Evolutionary conservation across 2,797 vertebrate species (phyloP).

Genomic region (Alauda arvensis): DNA sequence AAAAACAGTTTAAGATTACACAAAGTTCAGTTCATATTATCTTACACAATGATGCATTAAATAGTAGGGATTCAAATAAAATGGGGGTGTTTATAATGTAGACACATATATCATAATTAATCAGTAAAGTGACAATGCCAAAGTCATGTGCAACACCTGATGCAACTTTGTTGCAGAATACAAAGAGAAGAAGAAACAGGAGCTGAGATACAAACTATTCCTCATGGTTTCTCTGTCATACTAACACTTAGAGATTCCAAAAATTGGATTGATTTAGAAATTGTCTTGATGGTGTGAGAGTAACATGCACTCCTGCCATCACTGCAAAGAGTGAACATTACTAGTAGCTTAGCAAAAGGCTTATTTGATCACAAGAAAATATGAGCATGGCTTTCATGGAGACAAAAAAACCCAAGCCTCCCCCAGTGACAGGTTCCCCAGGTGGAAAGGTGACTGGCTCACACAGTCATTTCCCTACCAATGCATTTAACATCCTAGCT

Average conservation of each 20-base stretch:
- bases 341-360: neutral
- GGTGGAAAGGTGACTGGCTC: neutral
- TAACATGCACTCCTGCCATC: neutral
- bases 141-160: neutral
- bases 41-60: neutral
- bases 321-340: neutral
- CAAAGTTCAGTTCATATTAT: neutral
- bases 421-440: neutral
- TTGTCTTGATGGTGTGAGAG: neutral
- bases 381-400: neutral
- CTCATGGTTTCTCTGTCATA: neutral
- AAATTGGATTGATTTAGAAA: constrained; percentile 21
- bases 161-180: neutral
- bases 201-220: neutral
- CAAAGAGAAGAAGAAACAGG: neutral
- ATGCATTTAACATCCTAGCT: neutral
- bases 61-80: neutral
- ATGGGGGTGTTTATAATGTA: neutral
- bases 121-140: neutral
- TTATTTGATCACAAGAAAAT: constrained; percentile 17
- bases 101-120: neutral
- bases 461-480: neutral
- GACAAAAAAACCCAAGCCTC: neutral
- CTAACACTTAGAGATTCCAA: neutral
- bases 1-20: neutral